Percentiles rank a stretch among this genome's conserved stretches.
phyloP scores from a whole-genome alignment of 2,113 vertebrate genomes.

The Triplophysa siluroides region DNA sequence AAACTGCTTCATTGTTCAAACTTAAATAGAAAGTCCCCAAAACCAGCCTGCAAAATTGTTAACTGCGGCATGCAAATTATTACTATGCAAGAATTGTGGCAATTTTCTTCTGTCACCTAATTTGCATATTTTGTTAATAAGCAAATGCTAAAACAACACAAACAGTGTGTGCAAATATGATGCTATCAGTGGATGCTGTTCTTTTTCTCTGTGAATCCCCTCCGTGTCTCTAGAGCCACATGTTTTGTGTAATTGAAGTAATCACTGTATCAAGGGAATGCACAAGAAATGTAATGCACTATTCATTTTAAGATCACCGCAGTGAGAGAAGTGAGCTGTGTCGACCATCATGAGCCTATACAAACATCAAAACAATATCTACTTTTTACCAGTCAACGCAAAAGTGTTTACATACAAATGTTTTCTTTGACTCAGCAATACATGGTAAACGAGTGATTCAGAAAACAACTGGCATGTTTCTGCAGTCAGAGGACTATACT shows the following conservation, averaged over 20 bases:
- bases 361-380: neutral
- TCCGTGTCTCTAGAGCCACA: neutral
- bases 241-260: slow-evolving; percentile 1
- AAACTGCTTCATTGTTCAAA: too few relatives aligned
- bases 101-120: too few relatives aligned
- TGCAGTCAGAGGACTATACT: neutral
- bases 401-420: neutral
- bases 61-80: too few relatives aligned
- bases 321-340: too few relatives aligned
- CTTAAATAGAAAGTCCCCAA: too few relatives aligned
- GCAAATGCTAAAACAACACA: neutral
- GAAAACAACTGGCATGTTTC: neutral
- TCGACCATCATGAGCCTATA: neutral
- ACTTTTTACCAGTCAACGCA: neutral
- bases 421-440: neutral
- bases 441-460: neutral
- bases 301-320: too few relatives aligned
- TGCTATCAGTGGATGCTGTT: too few relatives aligned
- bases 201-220: too few relatives aligned
- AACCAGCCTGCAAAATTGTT: too few relatives aligned
- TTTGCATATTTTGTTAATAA: too few relatives aligned
- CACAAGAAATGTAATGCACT: neutral
- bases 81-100: too few relatives aligned
- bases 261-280: neutral
- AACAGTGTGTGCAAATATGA: too few relatives aligned